Percentiles rank a stretch among this genome's conserved stretches.
Evolutionary conservation across 2,797 vertebrate species (phyloP).

Genomic region (Scolopax bukidnonensis): DNA sequence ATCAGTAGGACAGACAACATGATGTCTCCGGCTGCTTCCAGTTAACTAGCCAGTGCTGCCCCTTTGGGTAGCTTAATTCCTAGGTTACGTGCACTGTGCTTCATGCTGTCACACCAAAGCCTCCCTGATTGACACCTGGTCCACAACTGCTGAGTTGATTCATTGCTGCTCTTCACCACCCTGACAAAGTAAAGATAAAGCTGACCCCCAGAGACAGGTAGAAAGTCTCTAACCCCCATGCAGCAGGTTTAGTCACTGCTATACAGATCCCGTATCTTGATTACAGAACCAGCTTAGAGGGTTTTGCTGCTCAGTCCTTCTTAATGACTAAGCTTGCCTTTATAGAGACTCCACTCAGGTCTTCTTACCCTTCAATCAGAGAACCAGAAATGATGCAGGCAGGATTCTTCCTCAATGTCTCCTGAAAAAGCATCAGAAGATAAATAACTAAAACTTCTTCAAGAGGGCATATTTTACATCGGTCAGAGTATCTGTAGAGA

Average conservation of each 20-base stretch:
- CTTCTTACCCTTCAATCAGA: not conserved
- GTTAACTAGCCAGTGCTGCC: not conserved
- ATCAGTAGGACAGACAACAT: not conserved
- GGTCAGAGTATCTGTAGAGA: not conserved
- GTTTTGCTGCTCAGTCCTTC: conserved; percentile 6
- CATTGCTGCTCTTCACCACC: not conserved
- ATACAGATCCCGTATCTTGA: not conserved
- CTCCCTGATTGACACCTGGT: not conserved
- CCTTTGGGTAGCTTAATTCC: not conserved
- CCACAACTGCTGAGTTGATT: not conserved
- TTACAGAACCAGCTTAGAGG: not conserved
- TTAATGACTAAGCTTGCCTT: not conserved
- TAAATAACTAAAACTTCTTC: not conserved
- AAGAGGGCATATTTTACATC: not conserved
- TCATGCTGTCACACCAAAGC: not conserved
- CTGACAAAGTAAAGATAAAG: not conserved
- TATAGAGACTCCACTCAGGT: not conserved
- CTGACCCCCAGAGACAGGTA: not conserved
- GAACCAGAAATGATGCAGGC: not conserved
- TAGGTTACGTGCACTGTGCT: fast-evolving
- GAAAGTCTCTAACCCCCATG: not conserved
- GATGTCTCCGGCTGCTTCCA: not conserved
- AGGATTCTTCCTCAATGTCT: not conserved
- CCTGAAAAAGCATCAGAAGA: not conserved
- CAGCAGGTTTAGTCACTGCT: not conserved